Conservation (phyloP, 2,797 vertebrate species). For the Microcaecilia unicolor region DNA sequence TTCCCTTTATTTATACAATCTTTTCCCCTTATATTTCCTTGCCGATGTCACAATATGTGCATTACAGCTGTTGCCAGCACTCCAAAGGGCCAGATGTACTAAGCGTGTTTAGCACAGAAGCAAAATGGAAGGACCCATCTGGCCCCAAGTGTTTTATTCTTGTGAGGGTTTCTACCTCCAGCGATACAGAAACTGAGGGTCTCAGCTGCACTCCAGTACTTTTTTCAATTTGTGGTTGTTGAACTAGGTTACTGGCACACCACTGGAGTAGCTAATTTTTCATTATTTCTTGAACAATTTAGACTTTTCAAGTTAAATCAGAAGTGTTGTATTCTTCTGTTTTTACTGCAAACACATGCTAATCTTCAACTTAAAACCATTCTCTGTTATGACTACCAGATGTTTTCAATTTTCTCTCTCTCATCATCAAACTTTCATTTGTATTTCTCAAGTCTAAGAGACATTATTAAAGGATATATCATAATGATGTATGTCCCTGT, state of each 20-base stretch:
- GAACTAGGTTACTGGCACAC: slow-evolving; percentile 1
- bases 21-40: rapidly evolving
- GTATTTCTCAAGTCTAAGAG: slow-evolving; percentile 59
- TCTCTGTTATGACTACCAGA: slow-evolving; percentile 51
- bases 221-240: slow-evolving; percentile 3
- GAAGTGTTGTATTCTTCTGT: slow-evolving; percentile 16
- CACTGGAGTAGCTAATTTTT: slow-evolving; percentile 5
- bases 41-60: neutral
- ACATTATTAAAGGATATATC: slow-evolving; percentile 63
- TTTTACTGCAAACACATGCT: slow-evolving; percentile 43
- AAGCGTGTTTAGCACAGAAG: no score
- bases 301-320: neutral
- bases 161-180: neutral
- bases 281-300: neutral
- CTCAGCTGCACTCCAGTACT: neutral
- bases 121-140: no score
- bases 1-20: no score
- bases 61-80: neutral
- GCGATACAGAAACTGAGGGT: slow-evolving; percentile 4
- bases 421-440: slow-evolving; percentile 56
- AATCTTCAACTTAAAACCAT: slow-evolving; percentile 58
- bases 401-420: slow-evolving; percentile 59
- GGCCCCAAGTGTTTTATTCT: no score
- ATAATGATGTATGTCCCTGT: slow-evolving; percentile 57
- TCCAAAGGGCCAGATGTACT: neutral